These are phyloP conservation scores for Cinclus cinclus DNA, from an alignment of 2,113 vertebrate genomes.

Conservation along the genomic window DNA sequence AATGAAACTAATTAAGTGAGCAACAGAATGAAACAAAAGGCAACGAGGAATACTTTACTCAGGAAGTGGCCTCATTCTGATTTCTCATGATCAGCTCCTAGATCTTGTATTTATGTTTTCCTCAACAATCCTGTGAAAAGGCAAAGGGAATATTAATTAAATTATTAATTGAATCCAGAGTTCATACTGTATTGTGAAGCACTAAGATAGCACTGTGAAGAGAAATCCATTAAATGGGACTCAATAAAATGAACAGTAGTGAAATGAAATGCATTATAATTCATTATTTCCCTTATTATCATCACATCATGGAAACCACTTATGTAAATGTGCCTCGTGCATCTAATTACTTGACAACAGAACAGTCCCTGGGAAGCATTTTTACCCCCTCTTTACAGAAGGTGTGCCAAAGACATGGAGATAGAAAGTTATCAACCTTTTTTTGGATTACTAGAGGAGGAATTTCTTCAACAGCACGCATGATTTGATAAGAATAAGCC, in stretches of 20 bases:
- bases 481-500: not conserved
- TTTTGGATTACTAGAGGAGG: not conserved
- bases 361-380: not conserved
- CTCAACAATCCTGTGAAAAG: not conserved
- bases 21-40: not conserved
- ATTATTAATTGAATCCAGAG: not conserved
- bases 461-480: not conserved
- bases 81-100: not conserved
- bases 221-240: not conserved
- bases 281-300: not conserved
- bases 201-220: not conserved
- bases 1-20: not conserved
- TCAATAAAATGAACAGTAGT: not conserved
- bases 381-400: not conserved
- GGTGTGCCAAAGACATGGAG: not conserved
- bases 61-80: not conserved
- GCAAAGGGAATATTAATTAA: not conserved
- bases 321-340: not conserved
- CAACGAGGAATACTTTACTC: accelerated
- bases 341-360: not conserved
- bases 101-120: not conserved
- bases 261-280: not conserved
- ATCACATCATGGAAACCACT: not conserved
- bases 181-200: not conserved
- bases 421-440: not conserved